Conservation (phyloP, 2,113 vertebrate species). For the Thamnaconus septentrionalis region DNA sequence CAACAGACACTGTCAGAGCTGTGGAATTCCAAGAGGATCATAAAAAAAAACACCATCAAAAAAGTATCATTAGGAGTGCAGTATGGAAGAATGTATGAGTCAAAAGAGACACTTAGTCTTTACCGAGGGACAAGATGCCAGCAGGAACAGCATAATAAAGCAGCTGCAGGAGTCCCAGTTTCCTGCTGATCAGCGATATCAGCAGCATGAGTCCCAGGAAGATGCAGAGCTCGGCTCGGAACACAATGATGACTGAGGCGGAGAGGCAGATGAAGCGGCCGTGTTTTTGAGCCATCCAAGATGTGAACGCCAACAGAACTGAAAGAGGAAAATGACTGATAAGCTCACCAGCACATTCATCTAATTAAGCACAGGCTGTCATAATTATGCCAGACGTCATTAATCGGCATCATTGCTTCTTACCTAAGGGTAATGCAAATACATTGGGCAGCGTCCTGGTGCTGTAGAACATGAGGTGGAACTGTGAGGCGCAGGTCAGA, state of each 20-base stretch:
- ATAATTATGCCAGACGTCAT: no score
- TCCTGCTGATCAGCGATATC: slow-evolving; percentile 76
- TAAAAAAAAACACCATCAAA: slow-evolving; percentile 23
- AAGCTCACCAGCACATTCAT: not conserved
- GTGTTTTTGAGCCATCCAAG: slow-evolving; percentile 86
- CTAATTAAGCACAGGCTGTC: not conserved
- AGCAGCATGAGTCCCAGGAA: slow-evolving; percentile 88
- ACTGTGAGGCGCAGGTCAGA: slow-evolving; percentile 87
- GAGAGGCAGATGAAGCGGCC: slow-evolving; percentile 86
- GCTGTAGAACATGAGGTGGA: slow-evolving; percentile 98
- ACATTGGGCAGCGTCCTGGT: slow-evolving; percentile 91
- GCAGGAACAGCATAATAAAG: slow-evolving; percentile 83
- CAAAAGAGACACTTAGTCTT: slow-evolving; percentile 47
- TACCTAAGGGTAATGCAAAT: slow-evolving; percentile 90
- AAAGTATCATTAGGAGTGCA: not conserved
- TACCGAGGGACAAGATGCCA: slow-evolving; percentile 84
- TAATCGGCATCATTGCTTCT: slow-evolving; percentile 3
- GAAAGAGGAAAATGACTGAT: slow-evolving; percentile 9
- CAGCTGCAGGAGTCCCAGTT: slow-evolving; percentile 71
- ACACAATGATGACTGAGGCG: slow-evolving; percentile 86
- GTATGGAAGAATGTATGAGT: no score
- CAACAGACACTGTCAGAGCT: slow-evolving; percentile 87
- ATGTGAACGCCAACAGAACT: slow-evolving; percentile 86
- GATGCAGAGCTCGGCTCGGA: slow-evolving; percentile 89
- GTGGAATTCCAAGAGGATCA: not conserved